Evolutionary conservation across 2,797 vertebrate genomes (phyloP).

Genomic region (Oreonectes daqikongensis): DNA sequence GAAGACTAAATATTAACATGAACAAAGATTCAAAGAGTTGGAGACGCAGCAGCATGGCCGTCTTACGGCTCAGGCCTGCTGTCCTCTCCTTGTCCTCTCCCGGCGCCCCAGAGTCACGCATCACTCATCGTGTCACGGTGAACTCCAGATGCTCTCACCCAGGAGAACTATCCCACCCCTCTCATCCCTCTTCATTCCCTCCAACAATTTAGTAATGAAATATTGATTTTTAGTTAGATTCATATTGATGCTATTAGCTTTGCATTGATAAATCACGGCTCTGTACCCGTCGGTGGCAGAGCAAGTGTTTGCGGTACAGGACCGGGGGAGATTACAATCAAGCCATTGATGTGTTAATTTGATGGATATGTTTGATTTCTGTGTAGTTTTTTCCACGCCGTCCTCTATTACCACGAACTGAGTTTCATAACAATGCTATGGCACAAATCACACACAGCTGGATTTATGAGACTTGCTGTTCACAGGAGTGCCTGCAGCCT

Average conservation of each 20-base stretch:
- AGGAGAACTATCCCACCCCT: slow-evolving; percentile 84
- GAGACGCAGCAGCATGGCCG: slow-evolving; percentile 12
- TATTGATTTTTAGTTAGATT: slow-evolving; percentile 99
- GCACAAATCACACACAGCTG: slow-evolving; percentile 56
- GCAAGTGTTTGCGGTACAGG: slow-evolving; percentile 79
- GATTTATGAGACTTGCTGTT: slow-evolving; percentile 58
- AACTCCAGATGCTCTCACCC: slow-evolving; percentile 98
- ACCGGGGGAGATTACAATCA: slow-evolving; percentile 91
- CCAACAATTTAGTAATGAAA: slow-evolving; percentile 99
- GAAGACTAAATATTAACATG: not conserved
- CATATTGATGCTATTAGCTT: slow-evolving; percentile 99
- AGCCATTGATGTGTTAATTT: slow-evolving; percentile 98
- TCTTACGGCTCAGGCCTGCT: slow-evolving; percentile 73
- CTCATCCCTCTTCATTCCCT: slow-evolving; percentile 99
- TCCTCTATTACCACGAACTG: slow-evolving; percentile 56
- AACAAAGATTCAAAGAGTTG: not conserved
- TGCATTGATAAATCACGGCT: slow-evolving; percentile 98
- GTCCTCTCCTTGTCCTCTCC: slow-evolving; percentile 91
- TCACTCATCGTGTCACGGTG: slow-evolving; percentile 93
- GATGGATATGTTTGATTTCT: slow-evolving; percentile 91
- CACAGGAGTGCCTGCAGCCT: slow-evolving; percentile 52
- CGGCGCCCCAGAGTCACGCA: slow-evolving; percentile 81
- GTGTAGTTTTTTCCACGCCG: slow-evolving; percentile 62
- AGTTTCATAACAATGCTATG: slow-evolving; percentile 57
- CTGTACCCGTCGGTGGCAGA: slow-evolving; percentile 67